Evolutionary conservation across 1,140 invertebrate genomes (phyloP).

Genomic region (Drosophila pectinifera): DNA sequence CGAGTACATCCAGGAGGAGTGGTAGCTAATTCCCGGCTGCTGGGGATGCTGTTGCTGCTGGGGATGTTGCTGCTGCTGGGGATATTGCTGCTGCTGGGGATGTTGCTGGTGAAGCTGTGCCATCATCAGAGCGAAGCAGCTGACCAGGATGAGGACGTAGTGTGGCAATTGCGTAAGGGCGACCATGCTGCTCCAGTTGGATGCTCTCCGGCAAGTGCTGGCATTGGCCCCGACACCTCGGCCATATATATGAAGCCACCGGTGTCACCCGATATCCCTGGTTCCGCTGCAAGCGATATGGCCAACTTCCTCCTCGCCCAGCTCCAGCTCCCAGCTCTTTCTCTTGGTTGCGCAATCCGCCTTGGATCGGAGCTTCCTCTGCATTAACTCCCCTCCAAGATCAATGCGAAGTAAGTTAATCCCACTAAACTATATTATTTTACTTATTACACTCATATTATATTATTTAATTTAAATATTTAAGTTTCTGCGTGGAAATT

Average conservation of each 20-base stretch:
- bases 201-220: slow-evolving; percentile 28
- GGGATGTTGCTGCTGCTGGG: not conserved
- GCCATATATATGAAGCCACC: slow-evolving; percentile 32
- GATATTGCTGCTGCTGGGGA: not conserved
- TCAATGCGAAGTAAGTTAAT: no score
- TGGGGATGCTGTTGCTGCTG: not conserved
- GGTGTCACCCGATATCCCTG: slow-evolving; percentile 22
- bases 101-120: slow-evolving; percentile 1
- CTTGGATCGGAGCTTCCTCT: not conserved
- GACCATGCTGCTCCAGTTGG: slow-evolving; percentile 23
- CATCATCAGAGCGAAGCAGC: not conserved
- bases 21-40: not conserved
- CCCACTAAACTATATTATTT: no score
- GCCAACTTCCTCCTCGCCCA: slow-evolving; percentile 11
- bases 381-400: no score
- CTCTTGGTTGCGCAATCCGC: slow-evolving; percentile 31
- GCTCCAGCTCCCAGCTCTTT: slow-evolving; percentile 7
- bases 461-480: not conserved
- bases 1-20: slow-evolving; percentile 24
- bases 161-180: slow-evolving; percentile 6
- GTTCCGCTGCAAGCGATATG: slow-evolving; percentile 40
- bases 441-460: no score
- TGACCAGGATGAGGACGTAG: slow-evolving; percentile 14
- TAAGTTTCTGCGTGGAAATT: not conserved
- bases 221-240: not conserved